Conservation (phyloP, 2,113 vertebrate genomes). For the Brienomyrus brachyistius region DNA sequence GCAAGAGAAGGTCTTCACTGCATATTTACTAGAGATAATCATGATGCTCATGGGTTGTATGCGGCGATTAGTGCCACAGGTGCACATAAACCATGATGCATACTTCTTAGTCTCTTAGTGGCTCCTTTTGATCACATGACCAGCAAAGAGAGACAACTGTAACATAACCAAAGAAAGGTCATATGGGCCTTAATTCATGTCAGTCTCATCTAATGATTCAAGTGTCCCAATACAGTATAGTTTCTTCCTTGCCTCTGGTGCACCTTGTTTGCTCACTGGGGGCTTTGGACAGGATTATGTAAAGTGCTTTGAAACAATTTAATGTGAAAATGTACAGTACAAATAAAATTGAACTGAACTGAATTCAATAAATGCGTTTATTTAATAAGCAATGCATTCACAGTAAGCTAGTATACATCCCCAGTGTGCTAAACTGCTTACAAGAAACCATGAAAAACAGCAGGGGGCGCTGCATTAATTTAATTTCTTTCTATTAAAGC, state of each 20-base stretch:
- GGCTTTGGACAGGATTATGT: neutral
- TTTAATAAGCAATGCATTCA: neutral
- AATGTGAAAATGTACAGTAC: neutral
- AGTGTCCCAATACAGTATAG: neutral
- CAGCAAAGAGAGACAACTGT: neutral
- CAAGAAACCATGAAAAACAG: neutral
- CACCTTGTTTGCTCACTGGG: neutral
- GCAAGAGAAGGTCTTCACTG: conserved; percentile 29
- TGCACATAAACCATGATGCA: conserved; percentile 4
- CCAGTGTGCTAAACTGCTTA: neutral
- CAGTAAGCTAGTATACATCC: neutral
- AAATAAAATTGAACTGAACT: neutral
- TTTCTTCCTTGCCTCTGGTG: neutral
- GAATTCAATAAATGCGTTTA: neutral
- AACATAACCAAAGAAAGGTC: neutral
- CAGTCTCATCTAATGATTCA: neutral
- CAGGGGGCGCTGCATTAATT: neutral
- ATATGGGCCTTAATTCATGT: neutral
- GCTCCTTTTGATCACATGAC: neutral
- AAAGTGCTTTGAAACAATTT: neutral
- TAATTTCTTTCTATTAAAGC: neutral
- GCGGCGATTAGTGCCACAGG: neutral
- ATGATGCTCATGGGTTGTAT: conserved; percentile 32
- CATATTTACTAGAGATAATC: conserved; percentile 29
- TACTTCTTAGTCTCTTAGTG: conserved; percentile 6